Base-by-base conservation (phyloP, 1,140 invertebrate genomes). In the Drosophila mauritiana region DNA sequence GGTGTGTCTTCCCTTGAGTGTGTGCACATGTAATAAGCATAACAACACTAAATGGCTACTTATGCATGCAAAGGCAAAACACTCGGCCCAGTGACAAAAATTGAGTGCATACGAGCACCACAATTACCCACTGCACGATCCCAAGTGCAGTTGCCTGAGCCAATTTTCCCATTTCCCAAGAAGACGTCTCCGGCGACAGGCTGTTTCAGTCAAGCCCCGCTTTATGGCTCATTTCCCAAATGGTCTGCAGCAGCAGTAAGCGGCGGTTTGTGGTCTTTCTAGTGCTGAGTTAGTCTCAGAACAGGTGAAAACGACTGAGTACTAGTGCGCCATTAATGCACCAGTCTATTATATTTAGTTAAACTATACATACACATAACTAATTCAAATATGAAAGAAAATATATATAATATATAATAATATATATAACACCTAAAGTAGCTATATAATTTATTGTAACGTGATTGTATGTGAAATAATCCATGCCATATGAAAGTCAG, bases 171-270 rank as follows among this genome's bases (percentile, higher is more conserved):
- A n/a, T 34, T 31, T 52, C 49, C 53, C 43, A 46, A 63, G 58
- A 52, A 64, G 75, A 67, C 48, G 63, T 57, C 49, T 43, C 59
- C 59, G 59, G 20, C 54, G 73, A 22, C 13, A 48, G 48, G 51
- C 51, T 57, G 69, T 39, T 48, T 49, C 57, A 72, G 54, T 56
- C 43, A 45, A 57, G 61, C 45, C 49, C 54, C 79, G 78, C 65
- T 79, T 86, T 86, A 88, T 88, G 79, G 83, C 83, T 86, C 84
- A 88, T 86, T 86, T 77, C 84, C 75, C 83, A 88, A 88, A 88
- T 86, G 79, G 79, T 68, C 73, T 74, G 78, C 83, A 70, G 81
- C 61, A 63, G 83, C 64, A 53, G 58, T 79, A 69, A 68, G 42
- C 40, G 40, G 55, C 46, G 48, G 52, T 39, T 31, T 53, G 40